Conservation (phyloP, 2,797 vertebrate genomes). For the Enteromius anoplus region DNA sequence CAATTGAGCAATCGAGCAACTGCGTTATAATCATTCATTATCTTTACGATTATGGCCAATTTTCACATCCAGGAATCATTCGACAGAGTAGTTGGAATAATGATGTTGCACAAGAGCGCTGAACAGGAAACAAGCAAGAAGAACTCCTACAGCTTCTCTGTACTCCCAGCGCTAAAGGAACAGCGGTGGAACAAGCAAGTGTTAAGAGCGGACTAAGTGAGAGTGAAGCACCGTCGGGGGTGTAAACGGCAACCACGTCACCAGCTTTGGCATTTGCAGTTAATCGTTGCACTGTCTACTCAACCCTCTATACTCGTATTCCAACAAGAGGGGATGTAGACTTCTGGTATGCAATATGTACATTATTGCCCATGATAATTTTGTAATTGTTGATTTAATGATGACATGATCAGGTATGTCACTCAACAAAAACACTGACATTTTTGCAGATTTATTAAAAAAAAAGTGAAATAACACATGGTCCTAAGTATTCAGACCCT, state of each 20-base stretch:
- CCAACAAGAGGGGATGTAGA: not conserved
- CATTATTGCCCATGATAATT: not conserved
- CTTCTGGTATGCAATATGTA: not conserved
- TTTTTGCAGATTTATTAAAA: too few relatives aligned
- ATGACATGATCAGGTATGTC: not conserved
- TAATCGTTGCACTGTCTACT: not conserved
- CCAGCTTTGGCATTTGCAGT: slow-evolving; percentile 19
- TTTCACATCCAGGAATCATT: slow-evolving; percentile 26
- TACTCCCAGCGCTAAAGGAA: not conserved
- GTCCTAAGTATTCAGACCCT: too few relatives aligned
- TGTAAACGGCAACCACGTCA: slow-evolving; percentile 21
- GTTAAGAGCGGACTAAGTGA: slow-evolving; percentile 13
- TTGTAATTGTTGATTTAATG: not conserved
- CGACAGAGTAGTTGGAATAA: not conserved
- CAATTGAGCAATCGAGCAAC: slow-evolving; percentile 35
- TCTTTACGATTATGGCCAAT: slow-evolving; percentile 36
- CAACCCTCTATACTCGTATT: not conserved
- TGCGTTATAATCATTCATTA: slow-evolving; percentile 39
- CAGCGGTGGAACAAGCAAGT: not conserved
- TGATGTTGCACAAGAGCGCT: not conserved
- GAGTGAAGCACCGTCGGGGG: not conserved
- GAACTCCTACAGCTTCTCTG: not conserved
- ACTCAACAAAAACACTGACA: not conserved
- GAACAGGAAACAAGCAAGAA: slow-evolving; percentile 5
- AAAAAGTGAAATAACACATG: too few relatives aligned